Conservation (phyloP, 2,797 vertebrate species). For the Myiothlypis coronata region DNA sequence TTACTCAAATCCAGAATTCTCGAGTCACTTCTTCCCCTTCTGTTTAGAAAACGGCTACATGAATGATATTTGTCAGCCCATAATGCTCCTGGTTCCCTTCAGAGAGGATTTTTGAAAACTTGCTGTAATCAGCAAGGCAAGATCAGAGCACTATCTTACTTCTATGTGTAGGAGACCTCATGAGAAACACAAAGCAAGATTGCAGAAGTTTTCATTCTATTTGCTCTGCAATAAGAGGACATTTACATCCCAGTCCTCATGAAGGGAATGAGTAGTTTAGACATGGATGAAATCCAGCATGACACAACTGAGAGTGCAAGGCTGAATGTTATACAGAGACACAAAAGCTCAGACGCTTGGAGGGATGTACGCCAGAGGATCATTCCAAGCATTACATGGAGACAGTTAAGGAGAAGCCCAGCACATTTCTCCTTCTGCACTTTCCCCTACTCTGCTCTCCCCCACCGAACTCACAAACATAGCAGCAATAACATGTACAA, state of each 20-base stretch:
- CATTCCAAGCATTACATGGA: neutral
- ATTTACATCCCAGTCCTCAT: neutral
- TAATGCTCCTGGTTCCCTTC: neutral
- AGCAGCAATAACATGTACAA: neutral
- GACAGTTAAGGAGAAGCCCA: neutral
- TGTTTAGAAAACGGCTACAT: neutral
- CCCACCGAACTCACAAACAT: neutral
- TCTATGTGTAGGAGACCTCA: neutral
- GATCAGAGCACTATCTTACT: neutral
- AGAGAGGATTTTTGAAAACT: neutral
- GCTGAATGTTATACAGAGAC: accelerated
- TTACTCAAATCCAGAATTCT: neutral
- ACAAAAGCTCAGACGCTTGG: neutral
- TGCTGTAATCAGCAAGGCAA: neutral
- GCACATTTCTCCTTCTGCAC: neutral
- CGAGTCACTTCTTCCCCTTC: neutral
- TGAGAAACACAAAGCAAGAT: neutral
- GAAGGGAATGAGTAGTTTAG: neutral
- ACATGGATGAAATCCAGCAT: neutral
- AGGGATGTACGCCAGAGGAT: neutral
- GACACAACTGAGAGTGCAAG: neutral
- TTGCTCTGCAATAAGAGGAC: neutral
- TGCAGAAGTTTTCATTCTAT: neutral
- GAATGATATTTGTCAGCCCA: neutral
- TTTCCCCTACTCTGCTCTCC: neutral